Evolutionary conservation across 2,113 vertebrate genomes (phyloP).

Genomic region (Hoplias malabaricus): DNA sequence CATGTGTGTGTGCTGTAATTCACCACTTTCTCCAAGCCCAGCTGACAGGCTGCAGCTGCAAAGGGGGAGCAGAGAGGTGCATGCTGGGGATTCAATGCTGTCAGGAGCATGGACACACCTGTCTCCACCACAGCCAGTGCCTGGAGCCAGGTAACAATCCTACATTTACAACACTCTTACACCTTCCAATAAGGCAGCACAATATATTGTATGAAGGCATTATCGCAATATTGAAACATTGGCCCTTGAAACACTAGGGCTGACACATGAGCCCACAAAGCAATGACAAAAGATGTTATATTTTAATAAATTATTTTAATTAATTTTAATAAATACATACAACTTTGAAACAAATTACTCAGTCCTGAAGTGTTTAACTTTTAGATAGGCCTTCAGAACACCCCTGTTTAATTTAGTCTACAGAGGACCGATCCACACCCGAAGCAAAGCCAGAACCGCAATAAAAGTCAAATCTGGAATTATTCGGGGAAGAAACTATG

Average conservation of each 20-base stretch:
- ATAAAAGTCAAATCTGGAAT: conserved; percentile 23
- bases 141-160: conserved; percentile 29
- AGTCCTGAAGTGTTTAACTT: too few species aligned
- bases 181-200: background rate
- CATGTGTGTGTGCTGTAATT: conserved; percentile 40
- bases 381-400: background rate
- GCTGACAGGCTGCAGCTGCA: conserved; percentile 54
- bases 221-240: background rate
- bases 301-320: too few species aligned
- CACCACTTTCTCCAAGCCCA: conserved; percentile 21
- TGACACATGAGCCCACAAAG: background rate
- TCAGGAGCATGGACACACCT: conserved; percentile 49
- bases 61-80: conserved; percentile 21
- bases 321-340: too few species aligned
- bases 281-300: background rate
- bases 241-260: background rate
- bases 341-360: too few species aligned
- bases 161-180: background rate
- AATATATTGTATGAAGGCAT: too few species aligned
- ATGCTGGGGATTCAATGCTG: conserved; percentile 27
- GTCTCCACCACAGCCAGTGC: conserved; percentile 40
- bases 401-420: background rate
- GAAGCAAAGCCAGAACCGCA: background rate
- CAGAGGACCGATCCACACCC: background rate
- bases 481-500: background rate